Evolutionary conservation across 53 echinoderm and acorn worm species (phyloP).

Genomic region (Actinopyga echinites): DNA sequence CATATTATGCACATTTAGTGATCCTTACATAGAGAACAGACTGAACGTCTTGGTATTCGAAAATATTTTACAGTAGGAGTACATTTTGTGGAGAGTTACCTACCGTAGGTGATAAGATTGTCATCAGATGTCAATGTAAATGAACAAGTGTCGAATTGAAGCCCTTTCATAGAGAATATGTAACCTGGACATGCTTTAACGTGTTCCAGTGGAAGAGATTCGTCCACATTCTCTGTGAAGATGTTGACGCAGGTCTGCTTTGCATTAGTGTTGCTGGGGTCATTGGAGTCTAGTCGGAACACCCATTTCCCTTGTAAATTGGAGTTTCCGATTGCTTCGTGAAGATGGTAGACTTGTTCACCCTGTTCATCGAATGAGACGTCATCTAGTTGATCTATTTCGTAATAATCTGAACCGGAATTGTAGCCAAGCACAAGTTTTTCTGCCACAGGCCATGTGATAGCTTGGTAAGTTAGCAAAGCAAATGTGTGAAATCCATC

Average conservation of each 20-base stretch:
- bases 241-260: slow-evolving; percentile 3
- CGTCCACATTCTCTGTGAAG: neutral
- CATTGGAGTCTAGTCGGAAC: slow-evolving; percentile 17
- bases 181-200: slow-evolving; percentile 14
- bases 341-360: neutral
- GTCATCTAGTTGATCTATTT: neutral
- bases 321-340: slow-evolving; percentile 4
- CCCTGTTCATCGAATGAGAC: neutral
- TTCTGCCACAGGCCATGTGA: neutral
- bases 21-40: too few relatives aligned
- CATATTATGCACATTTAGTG: too few relatives aligned
- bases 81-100: neutral
- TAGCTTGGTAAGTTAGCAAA: neutral
- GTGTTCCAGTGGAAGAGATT: neutral
- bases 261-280: neutral
- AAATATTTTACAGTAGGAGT: too few relatives aligned
- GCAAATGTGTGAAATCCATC: slow-evolving; percentile 15
- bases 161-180: neutral
- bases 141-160: slow-evolving; percentile 18
- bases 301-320: slow-evolving; percentile 10
- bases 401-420: neutral
- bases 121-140: neutral
- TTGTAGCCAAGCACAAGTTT: neutral
- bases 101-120: neutral
- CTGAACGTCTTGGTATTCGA: too few relatives aligned